Conservation (phyloP, 2,797 vertebrate genomes). For the Varecia variegata region DNA sequence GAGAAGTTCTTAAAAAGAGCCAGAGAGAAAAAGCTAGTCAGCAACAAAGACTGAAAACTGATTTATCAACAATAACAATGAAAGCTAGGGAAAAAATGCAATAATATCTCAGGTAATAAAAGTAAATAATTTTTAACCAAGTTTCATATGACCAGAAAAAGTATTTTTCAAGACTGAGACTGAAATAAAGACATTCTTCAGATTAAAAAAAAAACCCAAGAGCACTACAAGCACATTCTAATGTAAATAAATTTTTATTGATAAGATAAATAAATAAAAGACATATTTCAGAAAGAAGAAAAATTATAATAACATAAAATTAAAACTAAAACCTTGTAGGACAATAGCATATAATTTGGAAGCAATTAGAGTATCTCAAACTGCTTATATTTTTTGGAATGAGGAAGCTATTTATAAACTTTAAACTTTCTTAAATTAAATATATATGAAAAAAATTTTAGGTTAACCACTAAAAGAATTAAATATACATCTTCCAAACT, state of each 20-base stretch:
- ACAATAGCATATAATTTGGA: not conserved
- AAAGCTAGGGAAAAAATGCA: not conserved
- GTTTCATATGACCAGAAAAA: not conserved
- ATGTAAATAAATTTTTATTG: not conserved
- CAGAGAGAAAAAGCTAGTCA: not conserved
- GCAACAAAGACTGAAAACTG: conserved; percentile 6
- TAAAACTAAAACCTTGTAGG: not conserved
- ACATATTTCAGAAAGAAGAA: not conserved
- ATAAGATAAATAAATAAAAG: not conserved
- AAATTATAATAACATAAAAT: not conserved
- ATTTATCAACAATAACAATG: not conserved
- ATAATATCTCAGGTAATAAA: not conserved
- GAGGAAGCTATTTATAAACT: not conserved
- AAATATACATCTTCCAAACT: not conserved
- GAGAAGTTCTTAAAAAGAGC: not conserved
- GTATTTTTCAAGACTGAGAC: not conserved
- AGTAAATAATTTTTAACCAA: not conserved
- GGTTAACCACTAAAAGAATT: not conserved
- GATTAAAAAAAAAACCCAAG: not conserved
- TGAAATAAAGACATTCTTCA: not conserved
- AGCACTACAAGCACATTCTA: not conserved
- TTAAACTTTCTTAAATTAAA: not conserved
- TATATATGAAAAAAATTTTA: not conserved
- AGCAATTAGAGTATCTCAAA: conserved; percentile 12
- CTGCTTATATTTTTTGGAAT: not conserved